Evolutionary conservation across 1,140 invertebrate species (phyloP).

Genomic region (Drosophila dunni): DNA sequence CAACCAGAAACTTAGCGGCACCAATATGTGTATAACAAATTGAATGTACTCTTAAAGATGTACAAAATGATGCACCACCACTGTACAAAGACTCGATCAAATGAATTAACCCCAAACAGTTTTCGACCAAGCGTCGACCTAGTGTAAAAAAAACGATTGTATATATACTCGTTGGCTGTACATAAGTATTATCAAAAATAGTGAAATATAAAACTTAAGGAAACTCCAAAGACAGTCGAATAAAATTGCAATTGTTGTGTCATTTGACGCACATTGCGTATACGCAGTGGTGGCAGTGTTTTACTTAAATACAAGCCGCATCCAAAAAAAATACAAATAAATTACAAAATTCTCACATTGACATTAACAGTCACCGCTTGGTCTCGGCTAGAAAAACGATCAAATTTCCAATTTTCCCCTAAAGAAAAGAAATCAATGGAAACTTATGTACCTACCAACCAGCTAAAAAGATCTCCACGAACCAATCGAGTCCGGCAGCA

Average conservation of each 20-base stretch:
- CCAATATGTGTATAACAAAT: constrained; percentile 25
- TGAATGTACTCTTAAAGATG: neutral
- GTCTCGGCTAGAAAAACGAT: constrained; percentile 42
- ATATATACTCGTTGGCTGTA: constrained; percentile 58
- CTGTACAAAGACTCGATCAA: constrained; percentile 41
- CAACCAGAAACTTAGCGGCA: constrained; percentile 51
- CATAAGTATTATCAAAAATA: constrained; percentile 35
- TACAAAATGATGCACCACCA: constrained; percentile 37
- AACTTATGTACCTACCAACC: constrained; percentile 34
- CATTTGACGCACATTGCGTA: constrained; percentile 65
- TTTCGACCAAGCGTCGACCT: constrained; percentile 54
- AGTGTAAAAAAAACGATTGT: constrained; percentile 61
- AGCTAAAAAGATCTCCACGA: constrained; percentile 37
- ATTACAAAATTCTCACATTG: neutral
- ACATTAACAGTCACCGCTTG: constrained; percentile 47
- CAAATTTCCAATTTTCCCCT: neutral
- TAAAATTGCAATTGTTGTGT: constrained; percentile 63
- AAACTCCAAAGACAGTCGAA: constrained; percentile 55
- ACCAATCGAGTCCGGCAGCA: constrained; percentile 84
- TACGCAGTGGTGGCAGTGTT: constrained; percentile 85
- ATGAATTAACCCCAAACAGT: constrained; percentile 16
- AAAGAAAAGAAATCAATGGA: neutral
- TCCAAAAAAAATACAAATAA: constrained; percentile 22
- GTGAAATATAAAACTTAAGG: constrained; percentile 5
- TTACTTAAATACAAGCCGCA: constrained; percentile 82